Evolutionary conservation across 64 coral and sea anemone genomes (phyloP).

Genomic region (Trachythela sp.): DNA sequence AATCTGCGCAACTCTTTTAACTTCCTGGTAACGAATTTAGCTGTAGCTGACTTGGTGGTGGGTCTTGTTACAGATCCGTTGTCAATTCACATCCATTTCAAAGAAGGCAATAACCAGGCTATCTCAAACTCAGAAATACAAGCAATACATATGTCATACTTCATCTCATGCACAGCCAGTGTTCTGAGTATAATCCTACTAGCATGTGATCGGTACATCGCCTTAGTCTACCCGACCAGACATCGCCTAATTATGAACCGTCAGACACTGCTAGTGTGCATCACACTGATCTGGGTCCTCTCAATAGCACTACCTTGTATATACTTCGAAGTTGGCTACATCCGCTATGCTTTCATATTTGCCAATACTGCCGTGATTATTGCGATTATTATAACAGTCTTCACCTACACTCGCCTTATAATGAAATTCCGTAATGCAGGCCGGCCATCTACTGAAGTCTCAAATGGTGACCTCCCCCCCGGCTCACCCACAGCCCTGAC

Average conservation of each 20-base stretch:
- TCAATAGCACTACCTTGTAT: conserved; percentile 49
- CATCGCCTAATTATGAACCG: not conserved
- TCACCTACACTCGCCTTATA: conserved; percentile 42
- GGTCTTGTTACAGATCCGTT: conserved; percentile 32
- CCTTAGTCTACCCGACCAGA: conserved; percentile 42
- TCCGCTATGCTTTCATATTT: conserved; percentile 76
- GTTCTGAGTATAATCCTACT: conserved; percentile 8
- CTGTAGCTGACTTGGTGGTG: conserved; percentile 32
- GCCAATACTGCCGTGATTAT: conserved; percentile 68
- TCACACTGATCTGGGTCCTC: conserved; percentile 49
- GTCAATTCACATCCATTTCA: conserved; percentile 14
- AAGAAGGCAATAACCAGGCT: not conserved
- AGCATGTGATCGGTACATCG: not conserved
- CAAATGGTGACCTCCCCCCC: not conserved
- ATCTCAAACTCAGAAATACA: not conserved
- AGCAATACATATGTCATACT: conserved; percentile 30
- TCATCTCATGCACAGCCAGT: conserved; percentile 46
- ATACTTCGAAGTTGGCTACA: conserved; percentile 80
- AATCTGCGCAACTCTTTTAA: conserved; percentile 37
- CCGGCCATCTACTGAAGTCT: not conserved
- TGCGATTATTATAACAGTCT: conserved; percentile 51
- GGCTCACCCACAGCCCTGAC: not conserved
- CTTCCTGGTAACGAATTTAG: conserved; percentile 35
- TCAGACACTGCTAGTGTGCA: not conserved
- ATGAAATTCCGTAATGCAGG: conserved; percentile 35